Evolutionary conservation across 2,888 invertebrate genomes (phyloP), one percentile per base, ranked within the genome.

Genomic region (Eumacrocentrus americanus): DNA sequence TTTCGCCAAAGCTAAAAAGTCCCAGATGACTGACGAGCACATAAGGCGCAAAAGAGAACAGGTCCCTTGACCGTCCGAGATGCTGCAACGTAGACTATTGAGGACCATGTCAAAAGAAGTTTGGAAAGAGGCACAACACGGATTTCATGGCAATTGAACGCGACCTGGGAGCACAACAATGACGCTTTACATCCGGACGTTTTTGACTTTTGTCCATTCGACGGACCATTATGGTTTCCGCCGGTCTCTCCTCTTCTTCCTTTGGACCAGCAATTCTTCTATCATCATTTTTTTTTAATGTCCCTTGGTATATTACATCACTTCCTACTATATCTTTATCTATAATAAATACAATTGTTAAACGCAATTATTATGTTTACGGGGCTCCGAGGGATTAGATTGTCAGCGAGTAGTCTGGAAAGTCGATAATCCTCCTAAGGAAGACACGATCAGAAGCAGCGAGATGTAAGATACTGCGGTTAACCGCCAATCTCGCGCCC

Each of bases 121-220:
- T 71, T 64, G 35, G 67, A 72, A 74, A 77, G 73, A 75, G 73
- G 76, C 70, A 78, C 75, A 78, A 79, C 78, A 78, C 65, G 69
- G 71, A 79, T 79, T 79, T 79, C 74, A 79, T 73, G 79, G 72
- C 75, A 75, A 76, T 79, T 77, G 75, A 75, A 63, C 67, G 53
- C 52, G 61, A 70, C 62, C 61, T 57, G 57, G 54, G 44, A 68
- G 75, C 44, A 55, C 55, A 42, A 60, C 77, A 77, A 71, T 72
- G 64, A 42, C 16, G n/a, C 55, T 51, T 68, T 64, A 67, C 72
- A 72, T 75, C 73, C 76, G 75, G 70, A 72, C 71, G 65, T 73
- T 71, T 64, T 77, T 79, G 78, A 79, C 79, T 79, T 78, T 74
- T 76, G 72, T 75, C 70, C 72, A 53, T 62, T 46, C 60, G 47